Conservation (phyloP, 1,140 invertebrate genomes). For the Hylaeus volcanicus region DNA sequence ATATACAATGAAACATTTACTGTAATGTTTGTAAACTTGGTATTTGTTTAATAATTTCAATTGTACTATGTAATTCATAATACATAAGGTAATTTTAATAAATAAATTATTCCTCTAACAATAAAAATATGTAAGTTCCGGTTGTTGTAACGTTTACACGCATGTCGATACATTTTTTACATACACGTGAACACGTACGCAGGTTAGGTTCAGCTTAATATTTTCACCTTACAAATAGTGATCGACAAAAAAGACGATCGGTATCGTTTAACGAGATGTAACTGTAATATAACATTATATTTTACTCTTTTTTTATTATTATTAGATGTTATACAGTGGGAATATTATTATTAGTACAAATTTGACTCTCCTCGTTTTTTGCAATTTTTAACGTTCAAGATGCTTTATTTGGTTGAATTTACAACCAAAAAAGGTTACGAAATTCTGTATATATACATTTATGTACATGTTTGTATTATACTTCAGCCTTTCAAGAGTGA, state of each 20-base stretch:
- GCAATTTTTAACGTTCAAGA: too few species aligned
- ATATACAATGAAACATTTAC: background rate
- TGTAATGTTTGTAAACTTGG: too few species aligned
- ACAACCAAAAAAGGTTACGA: too few species aligned
- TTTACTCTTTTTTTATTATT: background rate
- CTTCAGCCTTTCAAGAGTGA: too few species aligned
- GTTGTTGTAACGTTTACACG: background rate
- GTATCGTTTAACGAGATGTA: background rate
- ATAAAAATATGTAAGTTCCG: background rate
- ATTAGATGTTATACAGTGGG: too few species aligned
- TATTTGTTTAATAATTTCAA: background rate
- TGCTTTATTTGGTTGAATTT: too few species aligned
- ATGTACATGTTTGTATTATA: too few species aligned
- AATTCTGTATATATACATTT: too few species aligned
- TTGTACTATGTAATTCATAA: background rate
- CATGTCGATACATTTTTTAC: background rate
- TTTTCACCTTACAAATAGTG: background rate
- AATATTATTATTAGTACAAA: too few species aligned
- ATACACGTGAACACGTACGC: background rate
- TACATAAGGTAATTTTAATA: background rate
- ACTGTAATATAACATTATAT: background rate
- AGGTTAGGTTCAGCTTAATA: background rate
- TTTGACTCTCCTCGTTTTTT: too few species aligned
- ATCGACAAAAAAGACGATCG: conserved; percentile 10
- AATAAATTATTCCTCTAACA: too few species aligned